phyloP scores from a whole-genome alignment of 2,113 vertebrate species.

The Cebidichthys violaceus region DNA sequence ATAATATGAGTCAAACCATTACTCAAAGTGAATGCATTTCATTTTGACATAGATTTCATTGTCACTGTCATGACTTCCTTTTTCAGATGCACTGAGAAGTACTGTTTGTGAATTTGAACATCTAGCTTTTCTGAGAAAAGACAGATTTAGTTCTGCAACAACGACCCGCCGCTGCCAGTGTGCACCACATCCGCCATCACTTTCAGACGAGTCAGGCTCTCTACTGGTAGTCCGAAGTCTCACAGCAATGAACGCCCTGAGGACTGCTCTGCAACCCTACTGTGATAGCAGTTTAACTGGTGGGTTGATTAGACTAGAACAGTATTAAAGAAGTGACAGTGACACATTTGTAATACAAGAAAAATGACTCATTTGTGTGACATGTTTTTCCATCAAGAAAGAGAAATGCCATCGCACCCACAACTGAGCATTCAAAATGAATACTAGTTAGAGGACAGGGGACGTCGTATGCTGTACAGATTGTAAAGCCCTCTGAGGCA shows the following conservation, averaged over 20 bases:
- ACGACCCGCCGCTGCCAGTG: conserved; percentile 15
- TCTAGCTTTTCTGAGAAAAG: conserved; percentile 16
- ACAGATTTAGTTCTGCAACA: not conserved
- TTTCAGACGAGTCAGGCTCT: not conserved
- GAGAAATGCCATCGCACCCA: not conserved
- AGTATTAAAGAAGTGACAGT: not conserved
- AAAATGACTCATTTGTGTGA: not conserved
- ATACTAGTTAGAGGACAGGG: not conserved
- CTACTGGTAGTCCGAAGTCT: conserved; percentile 52
- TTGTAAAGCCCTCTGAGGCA: too few relatives aligned
- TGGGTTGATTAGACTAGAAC: conserved; percentile 28
- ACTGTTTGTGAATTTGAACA: conserved; percentile 5
- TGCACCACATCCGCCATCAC: not conserved
- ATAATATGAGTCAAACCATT: not conserved
- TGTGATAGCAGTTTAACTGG: conserved; percentile 26
- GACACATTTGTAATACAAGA: not conserved
- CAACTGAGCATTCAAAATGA: not conserved
- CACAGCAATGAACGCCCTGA: conserved; percentile 28
- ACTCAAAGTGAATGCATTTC: not conserved
- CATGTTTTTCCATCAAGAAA: not conserved
- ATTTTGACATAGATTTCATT: not conserved
- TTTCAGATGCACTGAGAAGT: conserved; percentile 36
- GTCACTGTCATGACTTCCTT: not conserved
- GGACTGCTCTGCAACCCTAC: conserved; percentile 50
- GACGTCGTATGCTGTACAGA: not conserved